Evolutionary conservation across 2,113 vertebrate genomes (phyloP), one percentile per base, ranked within the genome.

Genomic region (Mormoops blainvillei): DNA sequence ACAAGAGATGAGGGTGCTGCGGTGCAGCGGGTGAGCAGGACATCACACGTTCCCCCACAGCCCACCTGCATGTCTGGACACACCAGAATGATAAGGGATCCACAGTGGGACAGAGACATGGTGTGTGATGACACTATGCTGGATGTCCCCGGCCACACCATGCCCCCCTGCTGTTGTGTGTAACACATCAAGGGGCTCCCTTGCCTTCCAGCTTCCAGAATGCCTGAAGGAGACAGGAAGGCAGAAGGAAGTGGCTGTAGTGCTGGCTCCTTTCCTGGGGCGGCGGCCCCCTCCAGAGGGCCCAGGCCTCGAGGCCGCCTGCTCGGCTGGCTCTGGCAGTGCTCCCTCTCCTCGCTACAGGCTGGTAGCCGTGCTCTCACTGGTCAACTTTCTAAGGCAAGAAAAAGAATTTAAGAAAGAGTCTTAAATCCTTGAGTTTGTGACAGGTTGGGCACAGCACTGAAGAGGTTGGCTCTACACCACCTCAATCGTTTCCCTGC

Each of bases 51-150:
- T 38, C 68, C 15, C 65, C 11, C 4, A 4, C 7, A 28, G 45
- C 48, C 58, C 10, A 9, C 28, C 31, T 22, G 24, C 26, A 6
- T 2, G 3, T 61, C 8, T 16, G 63, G 48, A 18, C 2, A 1
- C 0, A 0, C 61, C 1, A 0, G 20, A 22, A 31, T 26, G 2
- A 7, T 14, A 48, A 77, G 82, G 33, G 73, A 3, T 6, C 54
- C 8, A 3, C 0, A 16, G 4, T 3, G 1, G 15, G n/a, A 48
- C 20, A 31, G 15, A 33, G 54, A 41, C 7, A 12, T 2, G 0
- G 31, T 33, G 14, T 4, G 33, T 3, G 1, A 31, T 4, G 31
- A 41, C 26, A 5, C 38, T 1, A 1, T 5, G 8, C 45, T 0
- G 3, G 4, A 41, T 1, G 6, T 7, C 13, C 20, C 71, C 5